Percentiles rank a stretch among this genome's conserved stretches.
Evolutionary conservation across 2,113 vertebrate genomes (phyloP).

Genomic region (Leiothrix lutea): DNA sequence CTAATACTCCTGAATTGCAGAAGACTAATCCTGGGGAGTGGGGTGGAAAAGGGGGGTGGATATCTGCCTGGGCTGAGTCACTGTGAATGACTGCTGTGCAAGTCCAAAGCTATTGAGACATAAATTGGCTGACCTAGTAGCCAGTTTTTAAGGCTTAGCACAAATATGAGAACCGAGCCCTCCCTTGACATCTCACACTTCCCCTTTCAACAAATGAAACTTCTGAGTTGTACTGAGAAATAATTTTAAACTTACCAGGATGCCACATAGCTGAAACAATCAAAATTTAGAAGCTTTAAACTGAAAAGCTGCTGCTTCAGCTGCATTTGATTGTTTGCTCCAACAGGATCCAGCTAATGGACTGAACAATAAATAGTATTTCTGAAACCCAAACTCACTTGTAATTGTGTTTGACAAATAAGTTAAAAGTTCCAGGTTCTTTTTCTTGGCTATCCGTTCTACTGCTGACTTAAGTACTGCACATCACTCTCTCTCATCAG

Average conservation of each 20-base stretch:
- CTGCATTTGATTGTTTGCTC: background rate
- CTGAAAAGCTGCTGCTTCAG: background rate
- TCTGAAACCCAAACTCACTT: background rate
- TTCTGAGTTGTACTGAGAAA: background rate
- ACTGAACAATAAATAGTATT: background rate
- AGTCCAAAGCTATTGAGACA: constrained; percentile 21
- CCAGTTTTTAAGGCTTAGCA: background rate
- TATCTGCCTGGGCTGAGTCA: constrained; percentile 40
- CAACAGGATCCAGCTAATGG: constrained; percentile 1
- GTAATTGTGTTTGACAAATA: constrained; percentile 1
- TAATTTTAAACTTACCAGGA: background rate
- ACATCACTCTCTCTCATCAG: background rate
- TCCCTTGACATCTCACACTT: background rate
- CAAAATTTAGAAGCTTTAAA: background rate
- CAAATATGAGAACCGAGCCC: background rate
- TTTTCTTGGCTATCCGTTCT: background rate
- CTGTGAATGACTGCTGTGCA: background rate
- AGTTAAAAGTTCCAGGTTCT: background rate
- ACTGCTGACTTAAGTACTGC: background rate
- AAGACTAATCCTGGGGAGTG: background rate
- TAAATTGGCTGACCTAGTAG: constrained; percentile 1
- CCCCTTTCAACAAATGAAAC: background rate
- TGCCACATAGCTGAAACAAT: background rate
- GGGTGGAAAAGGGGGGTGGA: background rate
- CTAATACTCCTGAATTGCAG: background rate